Percentiles rank a stretch among this genome's conserved stretches.
Conservation (phyloP, 2,888 invertebrate species). For the Idaea aversata region DNA sequence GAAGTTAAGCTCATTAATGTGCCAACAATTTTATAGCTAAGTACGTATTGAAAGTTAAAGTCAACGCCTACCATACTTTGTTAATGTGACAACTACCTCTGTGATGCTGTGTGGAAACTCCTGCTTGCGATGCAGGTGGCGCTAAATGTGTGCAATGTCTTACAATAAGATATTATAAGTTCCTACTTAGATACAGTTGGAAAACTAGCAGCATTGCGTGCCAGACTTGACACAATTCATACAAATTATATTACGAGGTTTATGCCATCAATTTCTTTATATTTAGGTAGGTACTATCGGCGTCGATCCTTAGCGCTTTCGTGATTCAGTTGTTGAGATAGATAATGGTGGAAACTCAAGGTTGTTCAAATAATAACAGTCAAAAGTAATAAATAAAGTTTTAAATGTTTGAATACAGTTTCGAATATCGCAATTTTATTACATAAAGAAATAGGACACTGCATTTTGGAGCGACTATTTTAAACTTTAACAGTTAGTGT, state of each 20-base stretch:
- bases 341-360: not conserved
- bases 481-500: slow-evolving; percentile 1
- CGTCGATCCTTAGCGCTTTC: not conserved
- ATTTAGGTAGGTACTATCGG: not conserved
- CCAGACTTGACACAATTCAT: too few relatives aligned
- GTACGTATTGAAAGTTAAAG: too few relatives aligned
- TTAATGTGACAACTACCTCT: too few relatives aligned
- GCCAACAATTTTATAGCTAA: slow-evolving; percentile 2
- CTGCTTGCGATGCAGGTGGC: too few relatives aligned
- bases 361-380: not conserved
- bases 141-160: too few relatives aligned
- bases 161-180: too few relatives aligned
- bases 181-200: too few relatives aligned
- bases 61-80: too few relatives aligned
- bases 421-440: not conserved
- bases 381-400: slow-evolving; percentile 8
- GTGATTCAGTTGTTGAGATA: not conserved
- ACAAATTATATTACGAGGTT: too few relatives aligned
- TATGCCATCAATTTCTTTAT: too few relatives aligned
- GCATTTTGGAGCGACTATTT: not conserved
- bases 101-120: too few relatives aligned
- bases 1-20: not conserved
- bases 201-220: too few relatives aligned
- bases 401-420: slow-evolving; percentile 2
- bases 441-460: not conserved